Evolutionary conservation across 2,888 invertebrate genomes (phyloP), one percentile per base, ranked within the genome.

Genomic region (Chymomyza fuscimana): DNA sequence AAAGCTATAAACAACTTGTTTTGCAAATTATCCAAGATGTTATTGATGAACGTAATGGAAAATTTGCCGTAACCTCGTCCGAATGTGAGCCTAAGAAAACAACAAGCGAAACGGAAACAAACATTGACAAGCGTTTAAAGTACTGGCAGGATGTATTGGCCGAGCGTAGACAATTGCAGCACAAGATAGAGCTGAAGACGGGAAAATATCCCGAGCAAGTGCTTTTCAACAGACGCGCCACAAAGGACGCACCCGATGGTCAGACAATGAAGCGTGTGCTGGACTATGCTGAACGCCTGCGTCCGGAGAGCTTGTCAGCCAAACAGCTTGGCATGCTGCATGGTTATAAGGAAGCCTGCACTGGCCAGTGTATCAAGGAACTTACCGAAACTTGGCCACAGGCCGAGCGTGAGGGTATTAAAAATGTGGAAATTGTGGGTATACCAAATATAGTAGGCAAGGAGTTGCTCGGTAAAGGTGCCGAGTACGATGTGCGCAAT

Each of bases 111-210:
- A 25, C 5, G 32, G 40, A 46, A 4, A 46, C 10, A 6, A 25
- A 29, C 29, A 7, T 84, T 29, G 90, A 90, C 62, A 80, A 77
- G n/a, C 85, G 90, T 4, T 78, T 90, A 0, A 69, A 79, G 22
- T 90, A 90, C 64, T 90, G 91, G 91, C 86, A 77, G 6, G 74
- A 89, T 4, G 67, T 84, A 50, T 64, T 90, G 4, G 65, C 70
- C 5, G 79, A 89, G 36, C 87, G 90, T 2, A 63, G 74, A 4
- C 32, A 62, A 29, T 59, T 91, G 22, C 84, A 82, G 40, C 4
- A 66, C 2, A 72, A 78, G 7, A 78, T 90, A 0, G 67, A 76
- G 51, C 6, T 7, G 0, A 15, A 79, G 52, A 84, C 80, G 0
- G 79, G 81, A 1, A 90, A 90, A 16, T 25, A 25, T 1, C 67